Conservation (phyloP, 2,113 vertebrate species). For the Peromyscus californicus region DNA sequence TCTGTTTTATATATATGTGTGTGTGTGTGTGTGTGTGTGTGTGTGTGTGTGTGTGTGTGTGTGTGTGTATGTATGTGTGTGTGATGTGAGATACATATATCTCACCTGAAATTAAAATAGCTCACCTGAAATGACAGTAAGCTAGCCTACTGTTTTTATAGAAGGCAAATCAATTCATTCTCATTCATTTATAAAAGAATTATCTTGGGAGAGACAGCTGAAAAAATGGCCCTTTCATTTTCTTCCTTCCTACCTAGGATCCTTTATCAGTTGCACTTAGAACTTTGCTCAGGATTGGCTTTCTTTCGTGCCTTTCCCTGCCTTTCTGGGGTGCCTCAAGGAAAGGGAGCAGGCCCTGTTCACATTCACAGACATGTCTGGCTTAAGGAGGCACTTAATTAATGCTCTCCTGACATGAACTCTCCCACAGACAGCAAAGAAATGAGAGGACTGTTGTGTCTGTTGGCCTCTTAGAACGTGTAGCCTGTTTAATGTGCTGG, state of each 20-base stretch:
- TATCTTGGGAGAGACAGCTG: too few relatives aligned
- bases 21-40: too few relatives aligned
- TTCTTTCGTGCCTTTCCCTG: neutral
- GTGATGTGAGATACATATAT: too few relatives aligned
- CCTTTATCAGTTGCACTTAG: neutral
- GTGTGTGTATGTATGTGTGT: neutral
- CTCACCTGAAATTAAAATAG: neutral
- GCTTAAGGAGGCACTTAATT: neutral
- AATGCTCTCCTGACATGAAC: constrained; percentile 7
- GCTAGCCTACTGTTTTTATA: neutral
- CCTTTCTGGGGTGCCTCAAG: neutral
- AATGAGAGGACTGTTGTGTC: constrained; percentile 27
- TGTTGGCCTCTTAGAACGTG: neutral
- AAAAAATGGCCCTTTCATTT: neutral
- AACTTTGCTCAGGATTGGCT: neutral
- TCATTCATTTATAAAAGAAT: neutral
- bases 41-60: too few relatives aligned
- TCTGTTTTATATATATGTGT: neutral
- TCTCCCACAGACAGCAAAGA: neutral
- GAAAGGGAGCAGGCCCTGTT: neutral
- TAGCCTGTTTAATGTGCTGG: neutral
- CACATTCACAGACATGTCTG: neutral
- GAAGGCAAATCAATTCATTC: neutral
- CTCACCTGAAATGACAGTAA: neutral
- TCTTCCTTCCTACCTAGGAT: neutral